A percentile compares a stretch with the other conserved stretches of the same genome.
These are phyloP conservation scores for Neoitamus cyanurus DNA, from an alignment of 2,888 invertebrate species.

Conservation along the genomic window DNA sequence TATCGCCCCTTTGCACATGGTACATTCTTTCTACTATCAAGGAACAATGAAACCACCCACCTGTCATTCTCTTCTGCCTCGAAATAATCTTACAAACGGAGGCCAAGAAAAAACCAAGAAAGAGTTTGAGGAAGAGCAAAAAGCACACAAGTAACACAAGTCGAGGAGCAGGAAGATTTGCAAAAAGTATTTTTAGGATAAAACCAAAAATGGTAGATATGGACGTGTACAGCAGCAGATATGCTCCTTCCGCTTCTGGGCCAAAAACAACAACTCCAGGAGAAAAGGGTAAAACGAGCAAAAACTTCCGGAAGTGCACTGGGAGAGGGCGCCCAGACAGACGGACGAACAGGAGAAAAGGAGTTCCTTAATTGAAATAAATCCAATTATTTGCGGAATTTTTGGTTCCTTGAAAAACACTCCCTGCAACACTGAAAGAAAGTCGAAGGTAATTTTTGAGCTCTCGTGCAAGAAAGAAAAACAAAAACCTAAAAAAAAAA, in stretches of 20 bases:
- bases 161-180: constrained; percentile 3
- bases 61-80: constrained; percentile 12
- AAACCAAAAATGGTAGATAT: constrained; percentile 11
- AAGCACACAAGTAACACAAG: background rate
- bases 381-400: constrained; percentile 47
- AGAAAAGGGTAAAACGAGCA: background rate
- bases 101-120: background rate
- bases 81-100: constrained; percentile 10
- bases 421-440: background rate
- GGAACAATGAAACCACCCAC: constrained; percentile 18
- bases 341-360: background rate
- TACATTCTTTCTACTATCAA: constrained; percentile 13
- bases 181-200: constrained; percentile 27
- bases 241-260: constrained; percentile 1
- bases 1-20: constrained; percentile 4
- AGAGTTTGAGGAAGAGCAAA: background rate
- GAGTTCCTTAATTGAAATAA: constrained; percentile 48
- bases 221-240: background rate
- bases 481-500: background rate
- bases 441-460: constrained; percentile 4
- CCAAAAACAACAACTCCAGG: background rate
- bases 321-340: background rate
- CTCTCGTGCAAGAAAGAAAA: background rate
- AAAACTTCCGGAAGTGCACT: background rate
- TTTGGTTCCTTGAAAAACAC: constrained; percentile 26